These are phyloP conservation scores for Drymonia ruficornis DNA, from an alignment of 2,888 invertebrate species.

Conservation along the genomic window DNA sequence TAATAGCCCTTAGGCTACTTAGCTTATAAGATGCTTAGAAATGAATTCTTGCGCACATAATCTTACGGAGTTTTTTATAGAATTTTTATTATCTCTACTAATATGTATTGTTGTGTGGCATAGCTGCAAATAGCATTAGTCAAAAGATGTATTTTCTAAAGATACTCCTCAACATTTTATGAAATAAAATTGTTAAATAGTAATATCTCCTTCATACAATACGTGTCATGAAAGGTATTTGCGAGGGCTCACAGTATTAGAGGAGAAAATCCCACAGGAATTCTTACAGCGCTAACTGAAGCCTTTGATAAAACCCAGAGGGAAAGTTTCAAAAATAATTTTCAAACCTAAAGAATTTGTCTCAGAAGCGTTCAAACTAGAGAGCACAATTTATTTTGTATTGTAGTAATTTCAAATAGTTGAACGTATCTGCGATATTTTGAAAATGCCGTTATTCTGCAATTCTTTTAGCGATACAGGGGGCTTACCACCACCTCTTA, in stretches of 20 bases:
- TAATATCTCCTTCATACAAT: not conserved
- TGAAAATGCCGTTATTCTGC: no score
- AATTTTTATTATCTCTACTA: no score
- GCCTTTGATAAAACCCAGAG: not conserved
- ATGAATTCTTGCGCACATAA: constrained; percentile 12
- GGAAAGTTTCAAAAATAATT: not conserved
- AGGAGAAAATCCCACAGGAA: not conserved
- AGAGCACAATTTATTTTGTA: no score
- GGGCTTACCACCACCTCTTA: no score
- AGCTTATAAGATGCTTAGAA: constrained; percentile 24
- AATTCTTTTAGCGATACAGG: no score
- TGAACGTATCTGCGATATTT: no score
- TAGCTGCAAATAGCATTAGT: not conserved
- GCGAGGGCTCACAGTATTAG: not conserved
- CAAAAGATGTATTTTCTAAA: not conserved
- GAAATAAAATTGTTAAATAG: not conserved
- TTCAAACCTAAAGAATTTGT: not conserved
- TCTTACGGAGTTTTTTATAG: no score
- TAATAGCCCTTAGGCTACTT: constrained; percentile 20
- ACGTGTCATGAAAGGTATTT: not conserved
- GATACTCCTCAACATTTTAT: not conserved
- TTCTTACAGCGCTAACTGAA: not conserved
- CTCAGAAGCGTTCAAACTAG: constrained; percentile 10
- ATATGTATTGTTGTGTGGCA: no score
- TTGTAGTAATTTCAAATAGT: no score